Base-by-base conservation (phyloP, 2,888 invertebrate species). In the Dasysyrphus albostriatus region DNA sequence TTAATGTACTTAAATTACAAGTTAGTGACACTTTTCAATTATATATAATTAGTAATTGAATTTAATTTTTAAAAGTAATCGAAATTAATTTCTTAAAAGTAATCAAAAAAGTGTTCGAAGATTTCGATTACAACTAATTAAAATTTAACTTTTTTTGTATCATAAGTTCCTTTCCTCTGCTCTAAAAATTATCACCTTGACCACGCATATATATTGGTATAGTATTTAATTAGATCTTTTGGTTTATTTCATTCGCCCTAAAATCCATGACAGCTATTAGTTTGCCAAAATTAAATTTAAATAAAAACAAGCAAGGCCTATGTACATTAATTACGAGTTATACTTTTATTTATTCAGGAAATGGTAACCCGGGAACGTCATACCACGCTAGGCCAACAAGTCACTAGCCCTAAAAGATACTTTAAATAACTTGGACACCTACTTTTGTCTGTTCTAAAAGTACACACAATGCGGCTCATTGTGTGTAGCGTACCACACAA, bases 371-470 rank as follows among this genome's bases (percentile, higher is more conserved):
- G 67, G 51, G 39, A 14, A 29, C 39, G 54, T 34, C 65, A 65
- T 0, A 42, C 7, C 12, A 12, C 3, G 49, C 67, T 34, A 44
- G 34, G 16, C 49, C 19, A 49, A 49, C 39, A 34, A 69, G 37
- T 39, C 51, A 54, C 39, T 69, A 54, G 69, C 69, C 69, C 69
- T 69, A 34, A 37, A 49, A 10, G 47, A 47, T 19, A 67, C 49
- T 67, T 67, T 49, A 67, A 67, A 67, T 67, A 67, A 47, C 65
- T 65, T 47, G 16, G 16, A 63, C 16, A 63, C n/a, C 19, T 67
- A 34, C 34, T 4, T 32, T 9, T 37, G 24, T 67, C 14, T 29
- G 1, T 67, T 54, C 39, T 29, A 12, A 69, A 10, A 39, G n/a
- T 10, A 9, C 34, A 37, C 34, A 67, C 16, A 49, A 67, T 44